Percentiles rank a stretch among this genome's conserved stretches.
phyloP scores from a whole-genome alignment of 2,113 vertebrate genomes.

The Malurus cyaneus region DNA sequence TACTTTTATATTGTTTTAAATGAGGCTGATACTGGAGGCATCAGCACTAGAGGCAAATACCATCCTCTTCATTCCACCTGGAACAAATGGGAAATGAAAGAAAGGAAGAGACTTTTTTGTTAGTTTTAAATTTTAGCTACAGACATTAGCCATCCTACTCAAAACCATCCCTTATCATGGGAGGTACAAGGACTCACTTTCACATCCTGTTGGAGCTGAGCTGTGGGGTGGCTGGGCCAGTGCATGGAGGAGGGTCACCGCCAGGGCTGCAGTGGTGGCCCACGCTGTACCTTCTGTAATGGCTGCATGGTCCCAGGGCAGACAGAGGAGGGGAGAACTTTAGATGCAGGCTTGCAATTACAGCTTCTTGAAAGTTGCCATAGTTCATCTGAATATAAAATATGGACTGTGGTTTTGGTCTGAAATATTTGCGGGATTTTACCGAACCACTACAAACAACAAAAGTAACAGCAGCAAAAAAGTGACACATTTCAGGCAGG shows the following conservation, averaged over 20 bases:
- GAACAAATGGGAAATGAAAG: not conserved
- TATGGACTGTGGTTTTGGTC: constrained; percentile 17
- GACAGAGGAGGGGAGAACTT: not conserved
- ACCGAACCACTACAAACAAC: constrained; percentile 53
- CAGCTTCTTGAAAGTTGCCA: not conserved
- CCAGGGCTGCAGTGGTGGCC: constrained; percentile 45
- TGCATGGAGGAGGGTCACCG: not conserved
- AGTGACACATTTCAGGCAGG: constrained; percentile 30
- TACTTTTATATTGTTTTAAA: not conserved
- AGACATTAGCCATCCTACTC: not conserved
- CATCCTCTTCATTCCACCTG: not conserved
- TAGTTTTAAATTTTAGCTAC: not conserved
- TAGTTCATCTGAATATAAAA: constrained; percentile 40
- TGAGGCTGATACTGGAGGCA: not conserved
- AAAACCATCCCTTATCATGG: not conserved
- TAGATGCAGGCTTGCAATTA: constrained; percentile 4
- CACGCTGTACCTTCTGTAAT: constrained; percentile 61
- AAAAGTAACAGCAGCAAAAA: constrained; percentile 12
- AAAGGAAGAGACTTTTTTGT: not conserved
- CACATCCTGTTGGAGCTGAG: not conserved
- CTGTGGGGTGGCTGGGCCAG: not conserved
- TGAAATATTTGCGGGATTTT: constrained; percentile 56
- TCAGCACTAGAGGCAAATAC: not conserved
- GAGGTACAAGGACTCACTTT: not conserved
- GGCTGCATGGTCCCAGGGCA: constrained; percentile 35